A percentile compares a stretch with the other conserved stretches of the same genome.
These are phyloP conservation scores for Pedetes capensis DNA, from an alignment of 2,113 vertebrate genomes.

Conservation along the genomic window DNA sequence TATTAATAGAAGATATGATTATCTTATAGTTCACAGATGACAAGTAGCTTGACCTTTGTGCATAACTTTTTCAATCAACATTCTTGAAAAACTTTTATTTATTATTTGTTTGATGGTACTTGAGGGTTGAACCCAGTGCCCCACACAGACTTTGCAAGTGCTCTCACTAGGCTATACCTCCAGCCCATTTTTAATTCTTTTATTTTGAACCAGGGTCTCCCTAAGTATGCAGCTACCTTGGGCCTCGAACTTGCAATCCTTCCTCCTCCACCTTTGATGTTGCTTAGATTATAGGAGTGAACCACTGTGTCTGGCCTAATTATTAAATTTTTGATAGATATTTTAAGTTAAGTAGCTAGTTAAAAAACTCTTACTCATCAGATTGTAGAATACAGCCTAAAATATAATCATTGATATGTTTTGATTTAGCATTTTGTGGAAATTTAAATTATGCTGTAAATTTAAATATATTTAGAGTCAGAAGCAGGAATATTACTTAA, in stretches of 20 bases:
- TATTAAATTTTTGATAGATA: neutral
- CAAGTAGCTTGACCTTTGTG: slow-evolving; percentile 3
- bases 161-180: too few relatives aligned
- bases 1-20: slow-evolving; percentile 3
- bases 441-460: neutral
- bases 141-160: too few relatives aligned
- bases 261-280: neutral
- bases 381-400: neutral
- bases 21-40: neutral
- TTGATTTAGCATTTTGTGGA: slow-evolving; percentile 16
- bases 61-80: neutral
- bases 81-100: slow-evolving; percentile 22
- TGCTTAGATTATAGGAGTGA: neutral
- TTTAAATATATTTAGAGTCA: slow-evolving; percentile 11
- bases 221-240: neutral
- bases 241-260: neutral
- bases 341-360: neutral
- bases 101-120: neutral
- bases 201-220: neutral
- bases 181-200: too few relatives aligned
- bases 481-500: neutral
- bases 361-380: neutral
- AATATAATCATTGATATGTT: neutral
- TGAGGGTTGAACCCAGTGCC: too few relatives aligned
- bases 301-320: neutral